Conservation (phyloP, 2,888 invertebrate genomes). For the Diplolepis rosae region DNA sequence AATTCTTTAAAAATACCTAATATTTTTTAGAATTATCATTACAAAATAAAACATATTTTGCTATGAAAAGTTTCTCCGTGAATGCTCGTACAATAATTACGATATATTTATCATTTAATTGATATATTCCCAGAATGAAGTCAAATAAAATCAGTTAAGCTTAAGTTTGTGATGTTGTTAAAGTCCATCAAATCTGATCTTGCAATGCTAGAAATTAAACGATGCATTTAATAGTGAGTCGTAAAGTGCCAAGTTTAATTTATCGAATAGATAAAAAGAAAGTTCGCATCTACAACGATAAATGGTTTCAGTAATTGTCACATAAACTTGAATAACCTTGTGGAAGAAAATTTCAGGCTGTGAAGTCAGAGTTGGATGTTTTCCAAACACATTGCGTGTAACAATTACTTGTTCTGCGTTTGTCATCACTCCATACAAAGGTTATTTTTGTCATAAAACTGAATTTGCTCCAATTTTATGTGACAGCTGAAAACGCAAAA, state of each 20-base stretch:
- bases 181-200: conserved; percentile 7
- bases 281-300: background rate
- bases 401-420: no score
- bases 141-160: conserved; percentile 34
- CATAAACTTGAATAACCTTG: no score
- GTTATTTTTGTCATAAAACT: background rate
- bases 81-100: background rate
- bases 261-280: background rate
- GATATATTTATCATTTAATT: no score
- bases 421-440: no score
- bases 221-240: conserved; percentile 27
- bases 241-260: background rate
- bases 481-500: background rate
- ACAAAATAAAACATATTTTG: no score
- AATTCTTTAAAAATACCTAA: no score
- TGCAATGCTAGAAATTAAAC: background rate
- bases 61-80: no score
- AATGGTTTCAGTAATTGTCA: no score
- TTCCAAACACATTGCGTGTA: no score
- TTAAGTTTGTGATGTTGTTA: conserved; percentile 34
- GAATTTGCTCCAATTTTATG: background rate
- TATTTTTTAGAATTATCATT: no score
- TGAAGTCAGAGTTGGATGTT: no score
- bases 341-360: no score
- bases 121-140: conserved; percentile 32